These are phyloP conservation scores for Danio tinwini DNA, from an alignment of 2,797 vertebrate species.

Conservation along the genomic window DNA sequence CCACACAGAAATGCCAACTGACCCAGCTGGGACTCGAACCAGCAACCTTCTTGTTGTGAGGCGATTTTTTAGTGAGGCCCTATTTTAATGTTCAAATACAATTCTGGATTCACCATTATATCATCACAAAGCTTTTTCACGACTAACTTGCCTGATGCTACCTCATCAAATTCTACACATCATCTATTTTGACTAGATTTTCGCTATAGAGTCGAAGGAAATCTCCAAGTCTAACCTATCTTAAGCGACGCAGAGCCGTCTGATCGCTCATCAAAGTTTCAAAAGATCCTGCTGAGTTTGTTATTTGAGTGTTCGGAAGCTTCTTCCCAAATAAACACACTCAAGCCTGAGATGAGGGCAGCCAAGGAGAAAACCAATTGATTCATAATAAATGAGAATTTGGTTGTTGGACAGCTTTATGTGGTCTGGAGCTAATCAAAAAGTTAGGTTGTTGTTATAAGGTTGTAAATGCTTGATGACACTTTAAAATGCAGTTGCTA, in stretches of 20 bases:
- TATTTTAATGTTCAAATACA: background rate
- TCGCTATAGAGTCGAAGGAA: slow-evolving; percentile 6
- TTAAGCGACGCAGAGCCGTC: slow-evolving; percentile 59
- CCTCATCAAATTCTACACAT: background rate
- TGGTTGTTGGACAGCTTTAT: slow-evolving; percentile 5
- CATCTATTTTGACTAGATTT: background rate
- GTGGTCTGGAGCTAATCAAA: slow-evolving; percentile 14
- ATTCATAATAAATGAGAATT: slow-evolving; percentile 37
- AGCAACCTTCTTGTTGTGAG: too few species aligned
- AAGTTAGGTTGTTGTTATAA: background rate
- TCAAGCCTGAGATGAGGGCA: slow-evolving; percentile 23
- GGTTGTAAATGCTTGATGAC: background rate
- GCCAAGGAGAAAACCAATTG: slow-evolving; percentile 1
- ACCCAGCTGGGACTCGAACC: too few species aligned
- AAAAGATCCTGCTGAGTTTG: slow-evolving; percentile 69
- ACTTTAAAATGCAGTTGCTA: background rate
- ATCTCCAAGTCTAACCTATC: slow-evolving; percentile 66
- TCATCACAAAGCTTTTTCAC: background rate
- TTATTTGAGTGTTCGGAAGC: slow-evolving; percentile 42
- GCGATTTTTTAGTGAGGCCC: too few species aligned
- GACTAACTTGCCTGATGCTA: background rate
- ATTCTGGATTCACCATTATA: background rate
- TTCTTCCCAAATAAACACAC: slow-evolving; percentile 28
- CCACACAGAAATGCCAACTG: too few species aligned
- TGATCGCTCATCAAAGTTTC: slow-evolving; percentile 75